phyloP scores from a whole-genome alignment of 53 echinoderm and acorn worm genomes.

The Temnopleurus reevesii region DNA sequence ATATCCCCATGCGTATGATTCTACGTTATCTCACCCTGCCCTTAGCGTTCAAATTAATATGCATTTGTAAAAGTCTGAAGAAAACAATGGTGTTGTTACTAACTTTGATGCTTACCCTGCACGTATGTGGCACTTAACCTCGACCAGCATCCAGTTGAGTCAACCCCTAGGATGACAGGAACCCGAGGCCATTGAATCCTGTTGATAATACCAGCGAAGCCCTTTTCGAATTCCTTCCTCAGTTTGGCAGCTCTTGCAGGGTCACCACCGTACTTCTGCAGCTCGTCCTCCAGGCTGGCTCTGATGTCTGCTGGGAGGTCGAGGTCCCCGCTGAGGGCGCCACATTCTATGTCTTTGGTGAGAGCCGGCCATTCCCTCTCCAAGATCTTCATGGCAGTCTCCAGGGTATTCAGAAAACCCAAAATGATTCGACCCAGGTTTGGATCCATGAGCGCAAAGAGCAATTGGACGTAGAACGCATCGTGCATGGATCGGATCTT shows the following conservation, averaged over 20 bases:
- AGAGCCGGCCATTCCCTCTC: slow-evolving; percentile 20
- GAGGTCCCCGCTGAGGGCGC: background rate
- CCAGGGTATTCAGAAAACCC: background rate
- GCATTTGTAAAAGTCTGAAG: no score
- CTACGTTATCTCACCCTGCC: no score
- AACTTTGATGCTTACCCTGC: slow-evolving; percentile 36
- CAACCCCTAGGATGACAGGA: slow-evolving; percentile 38
- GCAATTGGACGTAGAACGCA: slow-evolving; percentile 29
- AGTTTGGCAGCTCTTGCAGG: slow-evolving; percentile 56
- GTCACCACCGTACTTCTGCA: slow-evolving; percentile 32
- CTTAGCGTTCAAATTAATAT: no score
- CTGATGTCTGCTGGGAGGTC: background rate
- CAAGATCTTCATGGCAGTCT: slow-evolving; percentile 15
- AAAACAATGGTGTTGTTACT: background rate
- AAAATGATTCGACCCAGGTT: background rate
- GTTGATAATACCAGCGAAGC: slow-evolving; percentile 68
- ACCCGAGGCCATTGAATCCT: slow-evolving; percentile 86
- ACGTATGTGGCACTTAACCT: slow-evolving; percentile 33
- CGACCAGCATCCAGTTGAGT: slow-evolving; percentile 46
- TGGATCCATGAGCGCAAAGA: slow-evolving; percentile 14
- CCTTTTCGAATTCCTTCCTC: slow-evolving; percentile 69
- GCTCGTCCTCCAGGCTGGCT: background rate
- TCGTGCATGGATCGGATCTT: slow-evolving; percentile 14
- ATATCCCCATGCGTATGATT: no score
- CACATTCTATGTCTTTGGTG: background rate